Conservation (phyloP, 2,797 vertebrate genomes). For the Coracias cyanogaster region DNA sequence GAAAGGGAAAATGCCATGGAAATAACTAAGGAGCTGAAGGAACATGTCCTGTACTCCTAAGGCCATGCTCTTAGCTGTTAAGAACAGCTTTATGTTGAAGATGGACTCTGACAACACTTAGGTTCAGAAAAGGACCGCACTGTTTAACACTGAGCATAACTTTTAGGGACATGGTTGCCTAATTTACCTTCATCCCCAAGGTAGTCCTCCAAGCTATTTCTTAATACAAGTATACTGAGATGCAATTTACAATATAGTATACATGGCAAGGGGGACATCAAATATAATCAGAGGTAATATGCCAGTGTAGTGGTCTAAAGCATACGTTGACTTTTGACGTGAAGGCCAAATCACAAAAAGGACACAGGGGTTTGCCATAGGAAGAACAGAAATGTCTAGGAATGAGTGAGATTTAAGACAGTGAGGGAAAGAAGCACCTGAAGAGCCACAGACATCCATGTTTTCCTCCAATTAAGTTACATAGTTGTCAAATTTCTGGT, state of each 20-base stretch:
- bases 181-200: neutral
- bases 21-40: neutral
- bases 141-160: neutral
- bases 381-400: neutral
- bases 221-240: neutral
- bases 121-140: neutral
- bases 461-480: neutral
- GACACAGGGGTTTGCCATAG: neutral
- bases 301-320: neutral
- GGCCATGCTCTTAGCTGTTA: neutral
- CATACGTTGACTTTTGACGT: rapidly evolving
- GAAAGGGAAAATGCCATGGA: neutral
- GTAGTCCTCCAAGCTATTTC: neutral
- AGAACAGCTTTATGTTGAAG: neutral
- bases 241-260: neutral
- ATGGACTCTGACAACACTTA: neutral
- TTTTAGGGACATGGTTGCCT: neutral
- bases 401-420: neutral
- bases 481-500: neutral
- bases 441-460: neutral
- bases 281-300: neutral
- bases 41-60: neutral
- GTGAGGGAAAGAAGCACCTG: neutral
- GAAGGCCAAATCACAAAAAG: neutral
- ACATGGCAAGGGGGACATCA: neutral